Evolutionary conservation across 2,888 invertebrate species (phyloP), one percentile per base, ranked within the genome.

Genomic region (Nasonia oneida): DNA sequence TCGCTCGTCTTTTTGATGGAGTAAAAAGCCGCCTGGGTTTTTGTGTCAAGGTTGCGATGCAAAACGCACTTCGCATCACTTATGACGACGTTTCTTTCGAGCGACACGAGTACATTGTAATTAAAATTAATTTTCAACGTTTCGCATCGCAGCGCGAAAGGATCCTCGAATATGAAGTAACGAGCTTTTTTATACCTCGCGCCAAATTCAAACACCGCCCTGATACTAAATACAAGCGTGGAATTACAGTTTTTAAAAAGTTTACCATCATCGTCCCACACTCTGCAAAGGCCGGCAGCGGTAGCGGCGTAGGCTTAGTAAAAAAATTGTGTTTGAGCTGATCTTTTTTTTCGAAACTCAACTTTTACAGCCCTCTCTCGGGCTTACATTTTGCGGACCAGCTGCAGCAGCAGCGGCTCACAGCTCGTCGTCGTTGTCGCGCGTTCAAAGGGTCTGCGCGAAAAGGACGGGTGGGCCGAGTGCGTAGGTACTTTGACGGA

Each of bases 281-380:
- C 29, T 29, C 8, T 29, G 29, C 29, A 29, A 29, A 29, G 29
- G 1, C 23, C 18, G 8, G 67, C 29, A 29, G 29, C 29, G 29
- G 29, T 29, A 29, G 29, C 29, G 29, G 29, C 29, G 29, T 47
- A n/a, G 29, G 42, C 23, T 47, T 73, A 14, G 42, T 73, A 73
- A 73, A 73, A 29, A 73, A 39, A 73, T 73, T 67, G 33, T 73
- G 42, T 73, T 73, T 73, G 23, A 73, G 73, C 73, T 23, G n/a
- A 23, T 2, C 33, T 67, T 67, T 67, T 29, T 67, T 67, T 67
- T 64, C 33, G 23, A 14, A 33, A 47, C 73, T 39, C n/a, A 73
- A 73, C 73, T 73, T 73, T 67, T 29, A 67, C 67, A 33, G 4
- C 29, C 67, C 14, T 73, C 42, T 42, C n/a, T 42, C 12, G 3